Conservation (phyloP, 2,888 invertebrate genomes). For the Drosophila limbata region DNA sequence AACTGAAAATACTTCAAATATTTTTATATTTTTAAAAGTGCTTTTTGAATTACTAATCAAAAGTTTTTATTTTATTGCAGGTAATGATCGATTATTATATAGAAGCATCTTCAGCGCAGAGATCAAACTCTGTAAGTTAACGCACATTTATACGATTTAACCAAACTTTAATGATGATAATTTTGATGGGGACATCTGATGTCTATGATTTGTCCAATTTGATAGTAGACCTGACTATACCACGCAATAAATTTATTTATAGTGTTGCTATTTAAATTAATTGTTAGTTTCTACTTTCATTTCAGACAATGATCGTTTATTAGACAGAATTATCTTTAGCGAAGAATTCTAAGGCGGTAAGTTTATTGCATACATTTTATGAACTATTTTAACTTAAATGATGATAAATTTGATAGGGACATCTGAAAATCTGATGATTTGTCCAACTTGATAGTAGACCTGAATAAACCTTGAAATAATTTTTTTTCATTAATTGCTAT, state of each 20-base stretch:
- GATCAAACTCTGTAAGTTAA: neutral
- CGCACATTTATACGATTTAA: neutral
- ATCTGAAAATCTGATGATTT: slow-evolving; percentile 64
- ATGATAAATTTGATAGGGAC: slow-evolving; percentile 61
- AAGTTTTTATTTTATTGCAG: neutral
- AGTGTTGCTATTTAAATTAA: neutral
- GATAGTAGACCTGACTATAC: slow-evolving; percentile 11
- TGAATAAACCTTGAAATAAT: neutral
- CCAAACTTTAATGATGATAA: slow-evolving; percentile 45
- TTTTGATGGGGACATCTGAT: slow-evolving; percentile 62
- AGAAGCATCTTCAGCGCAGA: neutral
- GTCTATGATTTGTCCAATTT: slow-evolving; percentile 52
- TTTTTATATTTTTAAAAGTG: neutral
- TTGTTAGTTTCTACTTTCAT: neutral
- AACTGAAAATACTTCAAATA: neutral
- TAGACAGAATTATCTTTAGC: neutral
- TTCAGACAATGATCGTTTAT: neutral
- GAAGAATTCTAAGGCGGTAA: neutral
- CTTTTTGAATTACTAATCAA: neutral
- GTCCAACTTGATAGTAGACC: slow-evolving; percentile 38
- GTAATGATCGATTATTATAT: neutral
- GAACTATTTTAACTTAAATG: slow-evolving; percentile 6
- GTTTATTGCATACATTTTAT: neutral
- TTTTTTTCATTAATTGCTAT: neutral
- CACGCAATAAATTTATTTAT: no score